These are phyloP conservation scores for Rhinichthys osculus DNA, from an alignment of 2,797 vertebrate species.

Conservation along the genomic window DNA sequence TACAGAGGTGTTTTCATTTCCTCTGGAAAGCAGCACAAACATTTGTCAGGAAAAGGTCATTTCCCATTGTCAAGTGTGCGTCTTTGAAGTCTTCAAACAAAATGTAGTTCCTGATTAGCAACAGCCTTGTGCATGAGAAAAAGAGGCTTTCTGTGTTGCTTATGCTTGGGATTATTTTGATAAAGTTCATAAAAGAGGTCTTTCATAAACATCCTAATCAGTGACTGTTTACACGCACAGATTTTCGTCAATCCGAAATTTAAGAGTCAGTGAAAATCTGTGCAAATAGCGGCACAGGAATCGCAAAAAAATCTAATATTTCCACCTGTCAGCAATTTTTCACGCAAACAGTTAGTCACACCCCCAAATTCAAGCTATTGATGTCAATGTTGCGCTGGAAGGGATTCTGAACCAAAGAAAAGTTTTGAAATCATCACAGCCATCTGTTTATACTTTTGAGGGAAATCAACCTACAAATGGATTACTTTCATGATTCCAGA, in stretches of 20 bases:
- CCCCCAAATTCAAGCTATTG: not conserved
- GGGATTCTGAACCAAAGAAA: not conserved
- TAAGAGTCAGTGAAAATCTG: not conserved
- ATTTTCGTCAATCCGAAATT: conserved; percentile 13
- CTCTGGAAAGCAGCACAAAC: conserved; percentile 46
- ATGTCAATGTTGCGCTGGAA: not conserved
- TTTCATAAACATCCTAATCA: conserved; percentile 43
- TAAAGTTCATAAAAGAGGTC: conserved; percentile 17
- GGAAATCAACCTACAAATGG: conserved; percentile 14
- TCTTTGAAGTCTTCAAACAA: conserved; percentile 67
- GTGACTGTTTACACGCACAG: conserved; percentile 9
- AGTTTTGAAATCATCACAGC: not conserved
- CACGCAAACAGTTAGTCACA: not conserved
- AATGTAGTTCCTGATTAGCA: conserved; percentile 63
- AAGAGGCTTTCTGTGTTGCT: conserved; percentile 10
- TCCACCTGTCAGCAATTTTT: not conserved
- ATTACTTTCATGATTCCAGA: not conserved
- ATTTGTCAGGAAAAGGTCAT: conserved; percentile 44
- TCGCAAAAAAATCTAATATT: not conserved
- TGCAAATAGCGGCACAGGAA: not conserved
- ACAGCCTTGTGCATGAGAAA: conserved; percentile 57
- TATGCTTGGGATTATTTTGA: conserved; percentile 20
- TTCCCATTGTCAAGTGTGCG: conserved; percentile 50
- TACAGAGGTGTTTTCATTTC: conserved; percentile 24
- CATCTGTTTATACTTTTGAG: conserved; percentile 17